Conservation (phyloP, 2,888 invertebrate genomes). For the Diachrysia chrysitis region DNA sequence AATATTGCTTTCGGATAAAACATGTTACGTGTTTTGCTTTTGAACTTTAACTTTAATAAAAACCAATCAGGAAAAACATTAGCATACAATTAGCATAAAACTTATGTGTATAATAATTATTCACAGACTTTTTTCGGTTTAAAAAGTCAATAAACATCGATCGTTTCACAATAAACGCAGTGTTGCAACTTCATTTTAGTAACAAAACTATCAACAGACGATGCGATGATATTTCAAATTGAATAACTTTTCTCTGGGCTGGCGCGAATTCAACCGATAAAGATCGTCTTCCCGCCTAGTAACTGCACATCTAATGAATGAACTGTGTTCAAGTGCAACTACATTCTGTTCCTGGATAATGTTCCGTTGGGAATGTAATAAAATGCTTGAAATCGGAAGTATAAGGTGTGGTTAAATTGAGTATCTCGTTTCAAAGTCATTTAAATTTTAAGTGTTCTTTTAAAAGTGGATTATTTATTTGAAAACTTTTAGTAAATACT, state of each 20-base stretch:
- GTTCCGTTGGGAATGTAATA: not conserved
- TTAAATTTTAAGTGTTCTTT: not conserved
- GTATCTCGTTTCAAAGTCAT: not conserved
- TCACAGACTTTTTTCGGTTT: too few species aligned
- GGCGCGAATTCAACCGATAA: slow-evolving; percentile 70
- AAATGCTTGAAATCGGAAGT: not conserved
- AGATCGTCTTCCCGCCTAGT: slow-evolving; percentile 62
- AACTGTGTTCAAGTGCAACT: slow-evolving; percentile 48
- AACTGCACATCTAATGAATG: slow-evolving; percentile 62
- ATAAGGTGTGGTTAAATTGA: not conserved
- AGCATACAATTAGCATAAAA: too few species aligned
- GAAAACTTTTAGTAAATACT: too few species aligned
- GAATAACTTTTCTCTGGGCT: slow-evolving; percentile 75
- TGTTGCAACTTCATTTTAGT: slow-evolving; percentile 36
- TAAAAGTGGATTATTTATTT: not conserved
- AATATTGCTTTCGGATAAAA: not conserved
- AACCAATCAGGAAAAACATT: not conserved
- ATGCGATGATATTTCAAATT: slow-evolving; percentile 75
- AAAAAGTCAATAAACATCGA: slow-evolving; percentile 11
- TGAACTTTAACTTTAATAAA: not conserved
- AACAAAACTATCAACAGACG: slow-evolving; percentile 58
- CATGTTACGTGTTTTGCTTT: not conserved
- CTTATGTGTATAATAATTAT: too few species aligned
- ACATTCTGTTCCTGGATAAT: slow-evolving; percentile 42
- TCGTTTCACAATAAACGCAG: not conserved